Percentiles rank a stretch among this genome's conserved stretches.
phyloP scores from a whole-genome alignment of 2,797 vertebrate species.

The Anableps anableps region DNA sequence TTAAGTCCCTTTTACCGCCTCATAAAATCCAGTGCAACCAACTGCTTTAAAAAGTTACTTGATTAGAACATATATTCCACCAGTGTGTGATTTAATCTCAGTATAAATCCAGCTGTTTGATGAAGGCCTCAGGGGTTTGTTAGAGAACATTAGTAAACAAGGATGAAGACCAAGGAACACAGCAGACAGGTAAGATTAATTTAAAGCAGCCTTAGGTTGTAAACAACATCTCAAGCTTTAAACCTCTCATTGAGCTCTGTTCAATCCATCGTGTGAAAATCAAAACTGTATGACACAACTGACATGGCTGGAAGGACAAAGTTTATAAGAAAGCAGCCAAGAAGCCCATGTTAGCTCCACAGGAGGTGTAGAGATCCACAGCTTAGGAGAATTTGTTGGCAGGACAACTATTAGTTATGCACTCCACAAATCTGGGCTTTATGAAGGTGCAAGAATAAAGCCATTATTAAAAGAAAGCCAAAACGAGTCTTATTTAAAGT shows the following conservation, averaged over 20 bases:
- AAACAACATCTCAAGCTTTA: background rate
- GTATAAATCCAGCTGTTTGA: background rate
- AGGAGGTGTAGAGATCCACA: background rate
- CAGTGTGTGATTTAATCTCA: background rate
- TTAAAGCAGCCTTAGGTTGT: background rate
- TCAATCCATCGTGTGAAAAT: background rate
- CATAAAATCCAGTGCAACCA: background rate
- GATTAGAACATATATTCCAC: background rate
- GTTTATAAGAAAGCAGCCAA: background rate
- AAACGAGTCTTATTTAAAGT: background rate
- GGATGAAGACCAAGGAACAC: background rate
- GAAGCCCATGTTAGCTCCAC: background rate
- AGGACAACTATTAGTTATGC: background rate
- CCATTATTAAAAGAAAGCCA: too few species aligned
- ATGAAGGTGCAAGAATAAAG: background rate
- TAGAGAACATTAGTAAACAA: background rate
- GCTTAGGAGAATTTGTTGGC: background rate
- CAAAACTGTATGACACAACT: background rate
- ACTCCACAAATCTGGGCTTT: background rate
- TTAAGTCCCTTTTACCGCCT: background rate
- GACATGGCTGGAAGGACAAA: background rate
- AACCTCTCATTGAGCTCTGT: background rate
- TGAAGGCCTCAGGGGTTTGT: background rate
- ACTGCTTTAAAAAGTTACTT: background rate
- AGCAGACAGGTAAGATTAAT: background rate